Evolutionary conservation across 2,113 vertebrate genomes (phyloP), one percentile per base, ranked within the genome.

Genomic region (Vimba vimba): DNA sequence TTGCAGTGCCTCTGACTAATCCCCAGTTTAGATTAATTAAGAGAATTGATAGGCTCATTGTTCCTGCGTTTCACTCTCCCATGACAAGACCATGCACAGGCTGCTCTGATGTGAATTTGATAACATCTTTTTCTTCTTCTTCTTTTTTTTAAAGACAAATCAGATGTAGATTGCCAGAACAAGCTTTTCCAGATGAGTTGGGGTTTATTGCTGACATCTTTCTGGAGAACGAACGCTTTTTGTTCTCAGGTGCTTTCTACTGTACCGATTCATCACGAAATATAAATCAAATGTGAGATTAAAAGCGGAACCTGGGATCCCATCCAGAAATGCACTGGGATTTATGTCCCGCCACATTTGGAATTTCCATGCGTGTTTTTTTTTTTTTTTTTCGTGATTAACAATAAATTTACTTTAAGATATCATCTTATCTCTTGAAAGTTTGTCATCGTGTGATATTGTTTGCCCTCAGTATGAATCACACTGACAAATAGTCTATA

Each of bases 21-120:
- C 55, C 77, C 33, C 36, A 69, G 55, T 78, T 79, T 68, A 69
- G 79, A 68, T 87, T 85, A 84, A 89, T 87, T 85, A 87, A 83
- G 50, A 79, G 73, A 85, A 68, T 59, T 71, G 33, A 39, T 66
- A 83, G 55, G 81, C 82, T 87, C 86, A 87, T 87, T 36, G 11
- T 69, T 36, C 19, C 50, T 43, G 30, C 8, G 8, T 59, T 79
- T 73, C 21, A 57, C 33, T 73, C 68, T 83, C 81, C 81, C 68
- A 73, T 83, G 68, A 73, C 81, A 83, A 57, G 68, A 83, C 45
- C 47, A 33, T 69, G 80, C 80, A 68, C 64, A 69, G 45, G 15
- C 64, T 2, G 13, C 80, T 82, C 45, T 82, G 80, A 82, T 82
- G 62, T 69, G 64, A 69, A 69, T 82, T 55, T 82, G 64, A 82